phyloP scores from a whole-genome alignment of 2,888 invertebrate genomes.

The Sminthurides aquaticus region DNA sequence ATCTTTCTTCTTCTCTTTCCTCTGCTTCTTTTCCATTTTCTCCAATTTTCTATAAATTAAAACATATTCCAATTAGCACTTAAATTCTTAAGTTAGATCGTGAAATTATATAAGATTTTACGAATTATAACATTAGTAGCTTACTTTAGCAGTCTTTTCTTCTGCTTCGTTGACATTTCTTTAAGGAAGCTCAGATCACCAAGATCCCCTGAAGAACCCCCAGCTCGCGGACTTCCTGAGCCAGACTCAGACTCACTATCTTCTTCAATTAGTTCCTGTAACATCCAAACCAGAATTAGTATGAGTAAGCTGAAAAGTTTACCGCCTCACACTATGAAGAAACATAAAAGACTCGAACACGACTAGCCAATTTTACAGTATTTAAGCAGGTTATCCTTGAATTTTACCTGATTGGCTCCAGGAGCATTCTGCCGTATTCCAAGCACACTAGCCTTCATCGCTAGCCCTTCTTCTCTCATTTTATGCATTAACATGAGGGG shows the following conservation, averaged over 20 bases:
- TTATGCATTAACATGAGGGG: constrained; percentile 72
- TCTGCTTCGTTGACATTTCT: constrained; percentile 76
- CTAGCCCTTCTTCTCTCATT: constrained; percentile 85
- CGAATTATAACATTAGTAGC: constrained; percentile 29
- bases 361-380: too few species aligned
- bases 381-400: neutral
- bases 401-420: constrained; percentile 45
- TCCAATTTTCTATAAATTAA: constrained; percentile 36
- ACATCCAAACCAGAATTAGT: too few species aligned
- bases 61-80: neutral
- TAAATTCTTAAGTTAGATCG: neutral
- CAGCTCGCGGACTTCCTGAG: constrained; percentile 24
- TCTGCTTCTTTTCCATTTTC: constrained; percentile 32
- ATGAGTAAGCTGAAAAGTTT: neutral
- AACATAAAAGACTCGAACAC: too few species aligned
- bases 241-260: constrained; percentile 50
- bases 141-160: constrained; percentile 80
- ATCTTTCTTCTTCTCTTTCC: constrained; percentile 31
- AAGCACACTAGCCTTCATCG: constrained; percentile 64
- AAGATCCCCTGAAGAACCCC: constrained; percentile 48
- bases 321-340: too few species aligned
- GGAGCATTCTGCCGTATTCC: constrained; percentile 49
- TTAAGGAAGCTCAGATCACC: constrained; percentile 63
- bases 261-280: constrained; percentile 23
- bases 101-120: constrained; percentile 1